phyloP scores from a whole-genome alignment of 1,140 invertebrate species.

The Nymphalis io region DNA sequence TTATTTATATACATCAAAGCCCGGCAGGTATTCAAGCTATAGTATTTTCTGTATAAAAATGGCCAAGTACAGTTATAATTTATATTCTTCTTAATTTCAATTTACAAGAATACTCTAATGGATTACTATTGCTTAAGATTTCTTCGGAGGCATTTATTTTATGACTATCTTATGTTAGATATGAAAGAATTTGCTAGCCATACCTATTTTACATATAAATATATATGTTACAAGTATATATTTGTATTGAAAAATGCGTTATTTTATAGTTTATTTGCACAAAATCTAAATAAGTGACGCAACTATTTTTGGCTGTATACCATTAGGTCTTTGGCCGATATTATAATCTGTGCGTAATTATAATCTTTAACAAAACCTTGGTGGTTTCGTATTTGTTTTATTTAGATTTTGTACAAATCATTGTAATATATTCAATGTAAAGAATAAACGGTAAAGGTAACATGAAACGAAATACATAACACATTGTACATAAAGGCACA shows the following conservation, averaged over 20 bases:
- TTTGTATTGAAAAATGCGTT: slow-evolving; percentile 30
- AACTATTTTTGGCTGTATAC: not conserved
- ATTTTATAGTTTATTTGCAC: slow-evolving; percentile 12
- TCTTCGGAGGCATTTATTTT: slow-evolving; percentile 43
- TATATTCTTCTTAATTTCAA: slow-evolving; percentile 24
- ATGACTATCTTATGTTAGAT: slow-evolving; percentile 12
- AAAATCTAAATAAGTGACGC: not conserved
- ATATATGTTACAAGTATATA: slow-evolving; percentile 37
- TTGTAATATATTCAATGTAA: slow-evolving; percentile 5
- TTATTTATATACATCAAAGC: slow-evolving; percentile 1
- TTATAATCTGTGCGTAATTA: not conserved
- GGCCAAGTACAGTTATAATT: slow-evolving; percentile 22
- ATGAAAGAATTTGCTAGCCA: slow-evolving; percentile 19
- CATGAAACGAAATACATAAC: slow-evolving; percentile 28
- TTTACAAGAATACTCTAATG: slow-evolving; percentile 38
- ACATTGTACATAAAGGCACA: slow-evolving; percentile 62
- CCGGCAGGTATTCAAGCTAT: slow-evolving; percentile 34
- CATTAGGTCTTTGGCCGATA: not conserved
- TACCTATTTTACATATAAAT: slow-evolving; percentile 33
- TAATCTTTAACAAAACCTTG: not conserved
- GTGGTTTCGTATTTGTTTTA: not conserved
- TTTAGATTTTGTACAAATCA: slow-evolving; percentile 3
- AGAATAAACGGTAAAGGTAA: slow-evolving; percentile 37
- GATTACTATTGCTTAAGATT: slow-evolving; percentile 58
- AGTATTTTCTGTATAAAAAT: slow-evolving; percentile 23